Base-by-base conservation (phyloP, 2,113 vertebrate genomes). In the Sceloporus tristichus region DNA sequence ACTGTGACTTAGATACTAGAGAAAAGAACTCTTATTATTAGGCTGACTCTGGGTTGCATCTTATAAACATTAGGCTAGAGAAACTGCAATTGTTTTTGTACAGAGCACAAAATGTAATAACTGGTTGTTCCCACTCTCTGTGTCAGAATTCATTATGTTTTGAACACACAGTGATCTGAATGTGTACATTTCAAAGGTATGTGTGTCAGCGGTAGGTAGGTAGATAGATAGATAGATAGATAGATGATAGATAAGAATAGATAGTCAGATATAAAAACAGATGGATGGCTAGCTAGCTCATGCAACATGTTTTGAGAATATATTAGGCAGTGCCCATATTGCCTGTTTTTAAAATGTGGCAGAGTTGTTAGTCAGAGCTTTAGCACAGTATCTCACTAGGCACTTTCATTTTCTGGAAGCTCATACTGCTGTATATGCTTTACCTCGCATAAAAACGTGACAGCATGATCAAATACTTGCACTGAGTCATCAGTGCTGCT, bases 401-500 rank as follows among this genome's bases (percentile, higher is more conserved):
- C 42, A 29, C 3, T 87, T 92, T 78, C n/a, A 59, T 87, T 88
- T 2, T 85, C 82, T 86, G 80, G 82, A 90, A 74, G 59, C 70
- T 83, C 9, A 7, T 82, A 77, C 74, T 94, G 90, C 86, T 84
- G 65, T n/a, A 83, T 38, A 59, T 86, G 86, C 88, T 62, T 92
- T 80, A 86, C 68, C 89, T 95, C 88, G 84, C 93, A 76, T 91
- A 79, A 70, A 93, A 94, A 89, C 88, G 87, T 89, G 90, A 89
- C 82, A 94, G 92, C 89, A 92, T 86, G 85, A 94, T 93, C 88
- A 92, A 93, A 95, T 86, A 91, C 92, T 95, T 94, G 95, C 95
- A 91, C n/a, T 97, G 97, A 97, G 94, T 97, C 97, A 97, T 95
- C 94, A 4, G 88, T 91, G 84, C 93, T 91, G 87, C 88, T 92